Base-by-base conservation (phyloP, 1,140 invertebrate species). In the Conopomorpha cramerella region DNA sequence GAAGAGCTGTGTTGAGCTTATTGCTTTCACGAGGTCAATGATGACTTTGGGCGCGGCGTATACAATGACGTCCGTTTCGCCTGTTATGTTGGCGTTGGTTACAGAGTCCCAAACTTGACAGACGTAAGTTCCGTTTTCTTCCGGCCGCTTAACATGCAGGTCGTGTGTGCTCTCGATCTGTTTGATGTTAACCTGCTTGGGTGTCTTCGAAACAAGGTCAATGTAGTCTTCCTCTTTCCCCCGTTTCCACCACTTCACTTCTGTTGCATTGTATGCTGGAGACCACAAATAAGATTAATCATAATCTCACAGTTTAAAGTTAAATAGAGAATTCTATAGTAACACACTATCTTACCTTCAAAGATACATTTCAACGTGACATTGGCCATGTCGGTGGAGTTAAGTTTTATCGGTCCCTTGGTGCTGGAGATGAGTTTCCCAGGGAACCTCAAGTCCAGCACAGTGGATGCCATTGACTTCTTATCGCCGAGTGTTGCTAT, bases 1-100 rank as follows among this genome's bases (percentile, higher is more conserved):
- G 58, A 83, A 93, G 30, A 93, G 85, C 60, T 86, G 84, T 8
- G 80, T 79, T 8, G 83, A 82, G 15, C 87, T 89, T 3, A 93
- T 87, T 0, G 88, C 83, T 61, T 89, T 90, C 1, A 89, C 83
- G 34, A 83, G 85, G 53, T 90, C 86, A 38, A 92, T 83, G 33
- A 77, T 81, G 0, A 92, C 80, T 54, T 84, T 81, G 2, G 91
- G 90, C 43, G 81, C 79, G 45, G 89, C 87, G 49, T 85, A 77
- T 1, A 90, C 82, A 37, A 86, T 79, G 1, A 90, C 58, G 8
- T 82, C 76, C 3, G 79, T 46, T 34, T 49, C 39, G 7, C 62
- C 66, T 0, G 47, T 41, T 11, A 67, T 38, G n/a, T 55, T 59
- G 10, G 34, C 42, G 1, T 38, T 39, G 1, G 45, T 51, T 2